phyloP scores from a whole-genome alignment of 2,113 vertebrate genomes.

The Myiagra hebetior region DNA sequence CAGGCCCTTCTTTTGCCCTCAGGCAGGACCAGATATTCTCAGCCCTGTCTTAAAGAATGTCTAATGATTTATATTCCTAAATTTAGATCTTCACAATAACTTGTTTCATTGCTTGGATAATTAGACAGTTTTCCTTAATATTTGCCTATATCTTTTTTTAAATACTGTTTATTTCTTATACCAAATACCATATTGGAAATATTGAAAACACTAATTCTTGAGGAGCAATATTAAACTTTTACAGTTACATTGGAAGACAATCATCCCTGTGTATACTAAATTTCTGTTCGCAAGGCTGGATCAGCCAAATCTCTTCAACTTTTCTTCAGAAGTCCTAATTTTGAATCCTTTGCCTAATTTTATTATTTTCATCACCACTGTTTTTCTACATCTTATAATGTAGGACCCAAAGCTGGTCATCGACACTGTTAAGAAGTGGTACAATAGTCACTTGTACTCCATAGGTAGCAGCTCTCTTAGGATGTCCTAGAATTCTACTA shows the following conservation, averaged over 20 bases:
- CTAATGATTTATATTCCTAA: background rate
- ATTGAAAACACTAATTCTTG: background rate
- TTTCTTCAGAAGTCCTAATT: background rate
- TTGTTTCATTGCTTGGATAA: background rate
- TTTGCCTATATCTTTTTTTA: background rate
- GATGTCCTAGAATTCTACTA: background rate
- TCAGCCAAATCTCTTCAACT: background rate
- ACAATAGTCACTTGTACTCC: accelerated
- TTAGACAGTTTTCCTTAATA: background rate
- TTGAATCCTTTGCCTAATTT: background rate
- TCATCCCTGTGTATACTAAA: background rate
- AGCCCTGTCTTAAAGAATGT: background rate
- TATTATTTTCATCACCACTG: background rate
- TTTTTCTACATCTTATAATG: background rate
- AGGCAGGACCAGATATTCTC: background rate
- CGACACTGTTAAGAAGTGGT: too few relatives aligned
- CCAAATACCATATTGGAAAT: background rate
- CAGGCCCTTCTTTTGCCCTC: background rate
- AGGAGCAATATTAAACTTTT: background rate
- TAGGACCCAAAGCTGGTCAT: background rate
- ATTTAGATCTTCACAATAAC: background rate
- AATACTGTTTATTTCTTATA: background rate
- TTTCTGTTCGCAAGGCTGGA: background rate
- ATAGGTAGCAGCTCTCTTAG: background rate
- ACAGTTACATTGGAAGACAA: background rate